These are phyloP conservation scores for Cyanocitta stelleri DNA, from an alignment of 2,113 vertebrate species.

Conservation along the genomic window DNA sequence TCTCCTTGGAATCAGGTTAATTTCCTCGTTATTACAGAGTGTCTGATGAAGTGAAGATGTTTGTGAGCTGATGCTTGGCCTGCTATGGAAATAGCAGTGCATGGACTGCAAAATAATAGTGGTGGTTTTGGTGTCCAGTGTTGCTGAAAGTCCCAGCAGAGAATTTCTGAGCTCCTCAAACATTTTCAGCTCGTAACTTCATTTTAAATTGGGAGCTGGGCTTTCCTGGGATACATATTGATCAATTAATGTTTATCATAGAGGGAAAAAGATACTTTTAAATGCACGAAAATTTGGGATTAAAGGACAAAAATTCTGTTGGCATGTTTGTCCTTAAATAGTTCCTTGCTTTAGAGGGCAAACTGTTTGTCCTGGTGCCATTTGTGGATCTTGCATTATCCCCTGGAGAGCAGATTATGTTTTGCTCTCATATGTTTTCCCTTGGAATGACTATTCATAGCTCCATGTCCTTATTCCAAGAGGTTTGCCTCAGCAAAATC, in stretches of 20 bases:
- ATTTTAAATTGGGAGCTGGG: background rate
- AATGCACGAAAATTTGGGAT: background rate
- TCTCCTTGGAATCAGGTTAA: constrained; percentile 49
- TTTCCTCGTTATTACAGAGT: constrained; percentile 32
- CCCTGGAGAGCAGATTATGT: background rate
- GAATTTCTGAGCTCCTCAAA: background rate
- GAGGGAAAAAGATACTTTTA: background rate
- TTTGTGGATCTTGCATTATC: background rate
- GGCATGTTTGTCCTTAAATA: background rate
- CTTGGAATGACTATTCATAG: background rate
- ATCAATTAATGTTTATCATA: background rate
- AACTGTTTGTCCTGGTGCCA: background rate
- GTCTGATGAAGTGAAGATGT: constrained; percentile 28
- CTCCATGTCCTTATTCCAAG: background rate
- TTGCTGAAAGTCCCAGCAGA: background rate
- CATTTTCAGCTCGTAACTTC: background rate
- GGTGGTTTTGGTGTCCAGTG: background rate
- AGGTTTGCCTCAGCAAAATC: background rate
- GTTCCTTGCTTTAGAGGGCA: background rate
- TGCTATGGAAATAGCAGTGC: background rate
- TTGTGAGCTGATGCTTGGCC: constrained; percentile 5
- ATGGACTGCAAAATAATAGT: background rate
- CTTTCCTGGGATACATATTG: background rate
- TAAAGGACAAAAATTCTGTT: background rate
- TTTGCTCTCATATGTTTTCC: background rate